Base-by-base conservation (phyloP, 2,888 invertebrate species). In the Volucella bombylans region DNA sequence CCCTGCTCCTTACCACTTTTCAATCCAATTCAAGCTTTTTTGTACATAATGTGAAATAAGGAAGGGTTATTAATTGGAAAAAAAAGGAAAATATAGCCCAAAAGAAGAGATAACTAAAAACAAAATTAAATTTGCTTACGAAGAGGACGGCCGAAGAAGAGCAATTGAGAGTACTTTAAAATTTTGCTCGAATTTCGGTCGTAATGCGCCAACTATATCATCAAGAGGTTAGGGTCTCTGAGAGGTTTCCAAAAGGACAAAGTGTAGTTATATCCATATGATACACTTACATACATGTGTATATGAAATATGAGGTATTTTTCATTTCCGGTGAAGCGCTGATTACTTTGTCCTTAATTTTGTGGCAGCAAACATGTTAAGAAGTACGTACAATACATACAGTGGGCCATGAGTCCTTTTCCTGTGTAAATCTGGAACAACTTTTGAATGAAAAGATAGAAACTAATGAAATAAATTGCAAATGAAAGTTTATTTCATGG, bases 61-160 rank as follows among this genome's bases (percentile, higher is more conserved):
- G 31, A 67, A 73, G 43, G 49, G 55, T 72, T 79, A 59, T 54
- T 47, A 61, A 41, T 38, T 15, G 64, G n/a, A 59, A 18, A 59
- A 50, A 45, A 49, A 14, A 59, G 41, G 10, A 23, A 1, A 59
- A 52, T 50, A 45, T 67, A 15, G 12, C 41, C 41, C 8, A 38
- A 31, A 62, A 77, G 62, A 45, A 38, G 38, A 31, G 31, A 41
- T 18, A 65, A 41, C 18, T 15, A 31, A 47, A 15, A 31, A 31
- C 12, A 59, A 69, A 72, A 43, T 68, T 77, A 61, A 77, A 77
- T 77, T 68, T 61, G 68, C 77, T 69, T 77, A 69, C 55, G 61
- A 62, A 55, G 61, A 10, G 9, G n/a, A 39, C 59, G 12, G 12
- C 41, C 39, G 49, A 74, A 41, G 12, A 54, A 23, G 45, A 38